Evolutionary conservation across 2,113 vertebrate species (phyloP).

Genomic region (Stegostoma tigrinum): DNA sequence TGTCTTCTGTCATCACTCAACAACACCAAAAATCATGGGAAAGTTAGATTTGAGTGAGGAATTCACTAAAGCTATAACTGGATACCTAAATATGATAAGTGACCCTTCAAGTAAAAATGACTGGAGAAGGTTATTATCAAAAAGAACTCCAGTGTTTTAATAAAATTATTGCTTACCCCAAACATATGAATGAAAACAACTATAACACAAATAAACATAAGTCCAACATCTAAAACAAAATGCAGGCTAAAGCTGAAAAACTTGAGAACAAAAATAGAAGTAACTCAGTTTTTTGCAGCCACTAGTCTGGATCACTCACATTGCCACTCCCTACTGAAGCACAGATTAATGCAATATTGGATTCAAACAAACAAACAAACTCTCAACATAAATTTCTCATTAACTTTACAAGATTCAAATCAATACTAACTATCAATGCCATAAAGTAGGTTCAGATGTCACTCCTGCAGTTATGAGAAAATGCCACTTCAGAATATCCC

Average conservation of each 20-base stretch:
- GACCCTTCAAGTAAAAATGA: not conserved
- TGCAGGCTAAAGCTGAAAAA: not conserved
- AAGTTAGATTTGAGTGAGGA: not conserved
- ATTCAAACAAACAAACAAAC: not conserved
- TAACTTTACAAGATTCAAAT: no score
- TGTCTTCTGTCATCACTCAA: not conserved
- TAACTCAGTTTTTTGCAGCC: not conserved
- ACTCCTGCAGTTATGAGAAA: not conserved
- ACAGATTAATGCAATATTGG: not conserved
- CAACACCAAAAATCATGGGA: not conserved
- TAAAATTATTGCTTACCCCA: not conserved
- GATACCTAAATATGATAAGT: not conserved
- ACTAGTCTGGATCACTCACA: not conserved
- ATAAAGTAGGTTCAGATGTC: no score
- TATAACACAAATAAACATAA: not conserved
- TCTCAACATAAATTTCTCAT: no score
- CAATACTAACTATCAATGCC: no score
- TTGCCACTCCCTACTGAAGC: not conserved
- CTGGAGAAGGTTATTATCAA: not conserved
- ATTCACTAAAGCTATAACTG: not conserved
- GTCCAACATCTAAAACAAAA: not conserved
- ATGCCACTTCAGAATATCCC: not conserved
- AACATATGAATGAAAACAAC: not conserved
- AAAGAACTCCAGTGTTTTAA: not conserved
- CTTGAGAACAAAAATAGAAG: not conserved